A percentile compares a stretch with the other conserved stretches of the same genome.
Evolutionary conservation across 92 coral and sea anemone species (phyloP).

Genomic region (Epizoanthus ramosus): DNA sequence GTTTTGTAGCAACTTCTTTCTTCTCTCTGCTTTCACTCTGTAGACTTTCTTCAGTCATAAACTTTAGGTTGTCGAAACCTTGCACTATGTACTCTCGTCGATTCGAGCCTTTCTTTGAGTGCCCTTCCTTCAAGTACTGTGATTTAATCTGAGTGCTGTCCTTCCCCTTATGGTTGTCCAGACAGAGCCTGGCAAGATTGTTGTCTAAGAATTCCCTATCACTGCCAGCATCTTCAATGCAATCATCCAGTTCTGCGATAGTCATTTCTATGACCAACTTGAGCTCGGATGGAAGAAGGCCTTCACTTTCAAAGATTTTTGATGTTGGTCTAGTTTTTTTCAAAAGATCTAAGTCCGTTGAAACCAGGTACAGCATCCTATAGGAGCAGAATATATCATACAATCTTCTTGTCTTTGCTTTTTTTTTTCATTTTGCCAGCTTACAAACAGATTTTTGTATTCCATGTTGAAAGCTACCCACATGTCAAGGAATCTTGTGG

Average conservation of each 20-base stretch:
- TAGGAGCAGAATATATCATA: conserved; percentile 22
- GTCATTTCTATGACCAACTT: conserved; percentile 8
- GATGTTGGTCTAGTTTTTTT: conserved; percentile 23
- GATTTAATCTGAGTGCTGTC: background rate
- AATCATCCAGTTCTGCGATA: conserved; percentile 8
- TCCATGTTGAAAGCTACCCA: conserved; percentile 28
- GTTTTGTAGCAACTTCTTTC: conserved; percentile 18
- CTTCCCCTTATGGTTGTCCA: conserved; percentile 3
- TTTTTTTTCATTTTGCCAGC: background rate
- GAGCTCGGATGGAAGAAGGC: conserved; percentile 18
- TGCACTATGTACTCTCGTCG: background rate
- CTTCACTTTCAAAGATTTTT: conserved; percentile 31
- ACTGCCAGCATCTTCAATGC: conserved; percentile 29
- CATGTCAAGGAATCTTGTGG: background rate
- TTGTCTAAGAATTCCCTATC: conserved; percentile 1
- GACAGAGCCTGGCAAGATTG: conserved; percentile 11
- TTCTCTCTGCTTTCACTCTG: conserved; percentile 11
- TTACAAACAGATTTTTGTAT: conserved; percentile 18
- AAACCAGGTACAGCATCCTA: conserved; percentile 29
- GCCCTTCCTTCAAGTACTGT: conserved; percentile 19
- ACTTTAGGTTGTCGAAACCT: conserved; percentile 7
- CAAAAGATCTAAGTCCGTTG: conserved; percentile 29
- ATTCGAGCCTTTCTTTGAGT: conserved; percentile 17
- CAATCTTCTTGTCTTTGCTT: conserved; percentile 3
- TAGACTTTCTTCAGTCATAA: conserved; percentile 20